Conservation (phyloP, 2,113 vertebrate genomes). For the Ctenodactylus gundi region DNA sequence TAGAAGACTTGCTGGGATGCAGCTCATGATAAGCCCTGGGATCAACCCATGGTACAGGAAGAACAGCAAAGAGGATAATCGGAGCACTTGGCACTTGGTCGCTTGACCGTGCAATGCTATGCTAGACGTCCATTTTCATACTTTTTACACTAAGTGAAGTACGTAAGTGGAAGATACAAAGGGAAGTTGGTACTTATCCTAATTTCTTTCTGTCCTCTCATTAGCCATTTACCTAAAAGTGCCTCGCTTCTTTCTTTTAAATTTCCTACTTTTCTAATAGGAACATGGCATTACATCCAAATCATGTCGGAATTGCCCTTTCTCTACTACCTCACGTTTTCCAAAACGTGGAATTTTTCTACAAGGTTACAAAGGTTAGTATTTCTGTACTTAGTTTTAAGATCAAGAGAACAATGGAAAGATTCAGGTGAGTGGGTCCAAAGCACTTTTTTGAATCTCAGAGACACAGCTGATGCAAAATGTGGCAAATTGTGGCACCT, state of each 20-base stretch:
- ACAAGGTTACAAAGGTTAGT: neutral
- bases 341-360: neutral
- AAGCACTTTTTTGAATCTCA: neutral
- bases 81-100: neutral
- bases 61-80: too few relatives aligned
- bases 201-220: too few relatives aligned
- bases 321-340: neutral
- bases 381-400: conserved; percentile 19
- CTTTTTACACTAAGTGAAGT: too few relatives aligned
- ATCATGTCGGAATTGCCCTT: neutral
- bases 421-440: neutral
- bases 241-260: neutral
- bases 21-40: too few relatives aligned
- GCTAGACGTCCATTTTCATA: too few relatives aligned
- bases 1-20: too few relatives aligned
- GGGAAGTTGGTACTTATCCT: too few relatives aligned
- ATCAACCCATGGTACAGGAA: too few relatives aligned
- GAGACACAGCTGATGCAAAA: neutral
- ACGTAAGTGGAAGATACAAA: too few relatives aligned
- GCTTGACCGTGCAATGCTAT: conserved; percentile 22
- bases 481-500: neutral
- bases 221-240: neutral
- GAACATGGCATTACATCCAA: neutral
- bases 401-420: conserved; percentile 31
- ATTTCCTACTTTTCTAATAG: too few relatives aligned